Base-by-base conservation (phyloP, 2,797 vertebrate species). In the Thalassophryne amazonica region DNA sequence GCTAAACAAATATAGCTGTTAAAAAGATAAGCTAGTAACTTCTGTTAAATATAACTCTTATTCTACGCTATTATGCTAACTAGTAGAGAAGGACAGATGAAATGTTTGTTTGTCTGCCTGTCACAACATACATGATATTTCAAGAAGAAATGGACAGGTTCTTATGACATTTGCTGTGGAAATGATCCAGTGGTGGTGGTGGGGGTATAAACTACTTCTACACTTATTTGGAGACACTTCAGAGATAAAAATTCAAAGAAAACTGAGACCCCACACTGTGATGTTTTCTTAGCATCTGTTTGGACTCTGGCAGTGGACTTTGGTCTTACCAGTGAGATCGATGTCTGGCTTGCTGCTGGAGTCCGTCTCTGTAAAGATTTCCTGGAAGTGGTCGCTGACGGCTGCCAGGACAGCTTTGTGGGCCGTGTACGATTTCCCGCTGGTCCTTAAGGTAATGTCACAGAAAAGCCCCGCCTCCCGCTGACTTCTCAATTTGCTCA, bases 321-420 rank as follows among this genome's bases (percentile, higher is more conserved):
- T 8, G 4, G 15, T 40, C 66, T 72, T 82, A 91, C 92, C 92
- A 4, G 86, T 92, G 32, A 93, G 86, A 70, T 93, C 92, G 36
- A 93, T 57, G 59, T 91, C 84, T n/a, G 83, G 60, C 36, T 85
- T 83, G 23, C 76, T 72, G 65, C 63, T 82, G 0, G 76, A 80
- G 51, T 89, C 91, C 87, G 90, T 91, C 60, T 92, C 91, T 9
- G 84, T 79, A 49, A 93, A 91, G 41, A 92, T 75, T 62, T 93
- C 91, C 60, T 93, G 90, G 52, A 93, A 93, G 82, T 92, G 91
- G 69, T 93, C 92, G 30, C 92, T 93, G 64, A 91, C 92, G 1
- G 91, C 91, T 0, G 92, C 91, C 69, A 93, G 76, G 9, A 92
- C 92, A 0, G 92, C 87, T 71, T 81, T 86, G 73, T 93, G 92